Evolutionary conservation across 2,797 vertebrate species (phyloP).

Genomic region (Ispidina picta): DNA sequence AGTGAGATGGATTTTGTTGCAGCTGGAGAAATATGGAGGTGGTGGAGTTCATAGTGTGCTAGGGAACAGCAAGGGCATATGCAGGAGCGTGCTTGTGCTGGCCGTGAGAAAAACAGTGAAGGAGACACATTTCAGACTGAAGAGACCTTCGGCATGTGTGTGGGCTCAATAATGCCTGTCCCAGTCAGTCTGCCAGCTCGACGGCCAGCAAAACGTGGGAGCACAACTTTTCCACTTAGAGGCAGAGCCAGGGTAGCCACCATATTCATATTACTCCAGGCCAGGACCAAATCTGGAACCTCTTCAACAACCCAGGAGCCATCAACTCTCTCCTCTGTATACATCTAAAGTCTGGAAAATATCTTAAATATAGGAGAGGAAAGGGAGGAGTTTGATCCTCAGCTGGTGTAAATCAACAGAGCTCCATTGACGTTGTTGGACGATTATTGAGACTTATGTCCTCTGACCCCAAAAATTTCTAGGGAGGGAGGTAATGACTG

Average conservation of each 20-base stretch:
- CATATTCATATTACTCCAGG: neutral
- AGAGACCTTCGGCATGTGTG: neutral
- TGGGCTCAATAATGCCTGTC: neutral
- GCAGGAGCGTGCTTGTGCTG: neutral
- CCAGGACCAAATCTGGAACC: slow-evolving; percentile 42
- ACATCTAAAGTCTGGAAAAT: slow-evolving; percentile 51
- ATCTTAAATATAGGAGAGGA: slow-evolving; percentile 57
- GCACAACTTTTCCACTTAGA: fast-evolving
- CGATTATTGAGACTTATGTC: slow-evolving; percentile 47
- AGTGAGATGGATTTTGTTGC: neutral
- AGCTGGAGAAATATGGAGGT: neutral
- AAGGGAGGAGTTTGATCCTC: slow-evolving; percentile 59
- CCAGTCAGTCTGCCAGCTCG: neutral
- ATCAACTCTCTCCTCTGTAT: slow-evolving; percentile 22
- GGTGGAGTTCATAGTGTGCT: neutral
- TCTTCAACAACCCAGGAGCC: slow-evolving; percentile 33
- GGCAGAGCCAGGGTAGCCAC: neutral
- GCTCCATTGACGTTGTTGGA: slow-evolving; percentile 58
- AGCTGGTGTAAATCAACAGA: slow-evolving; percentile 58
- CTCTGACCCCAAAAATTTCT: slow-evolving; percentile 68
- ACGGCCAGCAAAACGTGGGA: fast-evolving
- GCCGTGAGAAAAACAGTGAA: fast-evolving
- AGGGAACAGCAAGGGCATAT: fast-evolving
- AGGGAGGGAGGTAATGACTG: slow-evolving; percentile 60
- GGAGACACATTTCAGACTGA: neutral